Base-by-base conservation (phyloP, 2,113 vertebrate species). In the Catharus fuscescens region DNA sequence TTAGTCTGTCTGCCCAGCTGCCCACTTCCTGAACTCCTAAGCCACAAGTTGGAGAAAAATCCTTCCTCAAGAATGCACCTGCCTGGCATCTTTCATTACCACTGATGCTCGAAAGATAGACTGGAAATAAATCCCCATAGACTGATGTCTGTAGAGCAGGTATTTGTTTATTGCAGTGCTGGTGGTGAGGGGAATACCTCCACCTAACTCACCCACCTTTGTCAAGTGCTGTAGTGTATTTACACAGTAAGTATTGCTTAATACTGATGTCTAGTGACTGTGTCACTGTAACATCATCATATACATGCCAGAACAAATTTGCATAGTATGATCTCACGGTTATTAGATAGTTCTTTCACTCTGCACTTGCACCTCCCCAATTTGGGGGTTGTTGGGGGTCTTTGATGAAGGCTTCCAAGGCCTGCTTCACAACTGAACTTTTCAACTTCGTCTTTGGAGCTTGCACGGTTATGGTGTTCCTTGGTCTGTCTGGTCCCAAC, bases 361-460 rank as follows among this genome's bases (percentile, higher is more conserved):
- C 47, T 62, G 47, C 2, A 0, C 18, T 18, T 64, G 24, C 0
- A 0, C 18, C 29, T 64, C 24, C 59, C 60, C 48, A 34, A 0
- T 44, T 29, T 7, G 4, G 59, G 29, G 23, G 4, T 78, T 2
- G 0, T n/a, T 0, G 0, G 36, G 31, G 24, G 31, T 79, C 19
- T 53, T 23, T 44, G 23, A 28, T 64, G 36, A 64, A 64, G 34
- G 24, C 14, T 52, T 42, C 24, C 24, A 28, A 52, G 10, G 21
- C 21, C 47, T 0, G 32, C 23, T 28, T 42, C 1, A 0, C 6
- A 14, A 18, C 18, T 64, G 31, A 64, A 28, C 76, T 53, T 34
- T 19, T 23, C 31, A 18, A 14, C 18, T 79, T 42, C 13, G 6
- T n/a, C 47, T 42, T 53, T 1, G 1, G 31, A 53, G 14, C 59